phyloP scores from a whole-genome alignment of 2,797 vertebrate species.

The Sebastes alutus region DNA sequence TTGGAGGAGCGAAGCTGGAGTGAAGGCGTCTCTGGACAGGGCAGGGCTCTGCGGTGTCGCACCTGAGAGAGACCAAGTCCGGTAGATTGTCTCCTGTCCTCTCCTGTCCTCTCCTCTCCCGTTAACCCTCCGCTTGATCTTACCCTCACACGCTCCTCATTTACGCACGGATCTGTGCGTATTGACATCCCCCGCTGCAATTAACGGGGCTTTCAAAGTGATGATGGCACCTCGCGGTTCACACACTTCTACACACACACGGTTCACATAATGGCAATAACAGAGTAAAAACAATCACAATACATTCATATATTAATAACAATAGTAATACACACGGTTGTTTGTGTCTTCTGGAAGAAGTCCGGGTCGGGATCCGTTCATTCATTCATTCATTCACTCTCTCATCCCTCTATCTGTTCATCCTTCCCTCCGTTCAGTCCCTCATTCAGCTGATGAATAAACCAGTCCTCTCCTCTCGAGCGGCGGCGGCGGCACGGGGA shows the following conservation, averaged over 20 bases:
- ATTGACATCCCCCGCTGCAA: constrained; percentile 22
- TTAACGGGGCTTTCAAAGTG: constrained; percentile 23
- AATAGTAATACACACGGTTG: constrained; percentile 2
- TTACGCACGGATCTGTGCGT: constrained; percentile 37
- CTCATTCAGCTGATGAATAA: constrained; percentile 62
- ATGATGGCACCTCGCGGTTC: neutral
- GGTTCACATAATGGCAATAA: neutral
- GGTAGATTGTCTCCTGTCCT: neutral
- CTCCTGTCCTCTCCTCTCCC: neutral
- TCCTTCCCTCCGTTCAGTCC: constrained; percentile 51
- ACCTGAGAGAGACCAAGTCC: constrained; percentile 27
- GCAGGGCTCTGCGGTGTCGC: constrained; percentile 17
- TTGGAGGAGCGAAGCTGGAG: constrained; percentile 13
- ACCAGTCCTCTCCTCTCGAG: constrained; percentile 37
- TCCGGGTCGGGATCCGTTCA: constrained; percentile 52
- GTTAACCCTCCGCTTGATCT: neutral
- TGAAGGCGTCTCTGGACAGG: constrained; percentile 18
- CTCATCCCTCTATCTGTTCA: constrained; percentile 48
- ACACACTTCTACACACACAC: neutral
- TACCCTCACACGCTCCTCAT: constrained; percentile 5
- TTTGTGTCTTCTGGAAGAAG: constrained; percentile 36
- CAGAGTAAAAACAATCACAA: neutral
- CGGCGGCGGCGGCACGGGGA: constrained; percentile 23
- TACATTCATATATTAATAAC: neutral
- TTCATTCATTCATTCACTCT: constrained; percentile 50